Evolutionary conservation across 2,888 invertebrate species (phyloP).

Genomic region (Machimus atricapillus): DNA sequence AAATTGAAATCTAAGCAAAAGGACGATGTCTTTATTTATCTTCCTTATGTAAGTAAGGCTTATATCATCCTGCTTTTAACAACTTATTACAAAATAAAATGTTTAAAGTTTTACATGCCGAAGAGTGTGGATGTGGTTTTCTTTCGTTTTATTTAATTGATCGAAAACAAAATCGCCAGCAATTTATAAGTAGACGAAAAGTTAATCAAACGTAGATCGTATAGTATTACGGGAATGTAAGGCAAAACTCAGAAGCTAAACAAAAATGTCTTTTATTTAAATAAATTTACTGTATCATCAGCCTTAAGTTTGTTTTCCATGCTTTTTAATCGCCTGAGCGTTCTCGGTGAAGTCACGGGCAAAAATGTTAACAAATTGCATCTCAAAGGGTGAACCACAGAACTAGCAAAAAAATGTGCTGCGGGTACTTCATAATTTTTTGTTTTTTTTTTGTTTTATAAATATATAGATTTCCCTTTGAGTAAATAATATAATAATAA

Average conservation of each 20-base stretch:
- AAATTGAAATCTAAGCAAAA: too few relatives aligned
- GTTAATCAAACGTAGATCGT: background rate
- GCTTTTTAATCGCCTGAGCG: conserved; percentile 3
- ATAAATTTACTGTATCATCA: conserved; percentile 45
- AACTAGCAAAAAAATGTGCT: conserved; percentile 14
- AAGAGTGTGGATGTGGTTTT: too few relatives aligned
- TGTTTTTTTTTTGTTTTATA: conserved; percentile 5
- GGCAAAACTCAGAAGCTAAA: conserved; percentile 6
- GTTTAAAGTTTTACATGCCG: too few relatives aligned
- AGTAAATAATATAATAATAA: conserved; percentile 35
- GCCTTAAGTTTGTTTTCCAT: conserved; percentile 40
- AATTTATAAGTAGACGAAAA: background rate
- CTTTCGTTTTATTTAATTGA: too few relatives aligned
- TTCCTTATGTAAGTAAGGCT: too few relatives aligned
- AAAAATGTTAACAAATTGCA: conserved; percentile 15
- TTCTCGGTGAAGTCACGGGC: background rate
- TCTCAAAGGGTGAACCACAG: background rate
- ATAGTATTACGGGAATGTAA: background rate
- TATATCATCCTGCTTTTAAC: too few relatives aligned
- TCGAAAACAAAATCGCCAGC: background rate
- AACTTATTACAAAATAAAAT: too few relatives aligned
- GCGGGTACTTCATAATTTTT: background rate
- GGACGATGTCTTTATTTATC: too few relatives aligned
- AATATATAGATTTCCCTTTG: conserved; percentile 41
- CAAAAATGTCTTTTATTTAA: conserved; percentile 55